phyloP scores from a whole-genome alignment of 2,888 invertebrate genomes.

The Mactromeris polynyma region DNA sequence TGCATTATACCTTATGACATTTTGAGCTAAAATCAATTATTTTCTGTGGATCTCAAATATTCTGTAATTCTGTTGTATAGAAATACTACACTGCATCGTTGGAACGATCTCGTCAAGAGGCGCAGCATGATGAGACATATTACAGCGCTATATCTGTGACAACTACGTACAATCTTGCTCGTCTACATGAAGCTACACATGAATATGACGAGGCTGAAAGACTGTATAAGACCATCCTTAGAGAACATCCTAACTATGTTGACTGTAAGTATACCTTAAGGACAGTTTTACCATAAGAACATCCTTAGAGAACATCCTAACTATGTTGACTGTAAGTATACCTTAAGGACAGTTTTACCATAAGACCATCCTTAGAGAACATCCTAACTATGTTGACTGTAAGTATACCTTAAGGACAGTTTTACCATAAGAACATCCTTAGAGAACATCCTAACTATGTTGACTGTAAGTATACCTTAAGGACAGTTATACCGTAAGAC shows the following conservation, averaged over 20 bases:
- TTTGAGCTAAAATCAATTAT: too few species aligned
- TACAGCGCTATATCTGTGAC: conserved; percentile 98
- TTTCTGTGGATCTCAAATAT: background rate
- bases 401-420: too few species aligned
- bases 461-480: conserved; percentile 93
- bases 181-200: conserved; percentile 97
- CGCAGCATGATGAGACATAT: conserved; percentile 94
- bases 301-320: conserved; percentile 99
- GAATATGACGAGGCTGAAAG: conserved; percentile 97
- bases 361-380: conserved; percentile 98
- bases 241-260: conserved; percentile 99
- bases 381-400: conserved; percentile 99
- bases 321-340: conserved; percentile 95
- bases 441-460: conserved; percentile 99
- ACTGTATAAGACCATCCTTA: conserved; percentile 97
- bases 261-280: conserved; percentile 93
- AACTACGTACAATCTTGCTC: conserved; percentile 97
- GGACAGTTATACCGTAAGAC: too few species aligned
- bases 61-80: conserved; percentile 73
- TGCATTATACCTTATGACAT: too few species aligned
- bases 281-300: too few species aligned
- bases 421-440: conserved; percentile 98
- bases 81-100: conserved; percentile 93
- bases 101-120: conserved; percentile 93
- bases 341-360: too few species aligned